Percentiles rank a stretch among this genome's conserved stretches.
These are phyloP conservation scores for Cassiopea xamachana DNA, from an alignment of 30 jellyfish, hydroid and myxozoan species.

Conservation along the genomic window DNA sequence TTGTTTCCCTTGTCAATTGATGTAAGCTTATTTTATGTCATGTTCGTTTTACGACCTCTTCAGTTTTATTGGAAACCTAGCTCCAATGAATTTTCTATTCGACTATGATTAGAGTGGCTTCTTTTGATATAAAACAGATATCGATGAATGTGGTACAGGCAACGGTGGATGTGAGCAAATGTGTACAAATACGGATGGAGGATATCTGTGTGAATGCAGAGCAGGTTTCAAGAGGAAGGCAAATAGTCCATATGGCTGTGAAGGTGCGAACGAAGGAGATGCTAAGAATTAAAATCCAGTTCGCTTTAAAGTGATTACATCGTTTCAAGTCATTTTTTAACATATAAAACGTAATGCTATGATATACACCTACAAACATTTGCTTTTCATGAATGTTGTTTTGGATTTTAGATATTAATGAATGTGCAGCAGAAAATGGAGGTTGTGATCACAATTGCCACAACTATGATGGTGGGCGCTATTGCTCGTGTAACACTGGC, in stretches of 20 bases:
- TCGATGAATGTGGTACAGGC: slow-evolving; percentile 90
- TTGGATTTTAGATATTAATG: slow-evolving; percentile 70
- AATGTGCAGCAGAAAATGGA: slow-evolving; percentile 86
- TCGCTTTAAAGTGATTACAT: too few species aligned
- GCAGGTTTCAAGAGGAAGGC: slow-evolving; percentile 88
- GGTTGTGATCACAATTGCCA: slow-evolving; percentile 91
- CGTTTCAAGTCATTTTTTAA: too few species aligned
- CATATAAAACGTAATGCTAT: too few species aligned
- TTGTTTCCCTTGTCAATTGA: too few species aligned
- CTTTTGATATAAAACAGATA: slow-evolving; percentile 28
- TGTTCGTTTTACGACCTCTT: too few species aligned
- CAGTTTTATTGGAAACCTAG: too few species aligned
- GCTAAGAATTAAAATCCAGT: too few species aligned
- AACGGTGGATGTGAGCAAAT: slow-evolving; percentile 99
- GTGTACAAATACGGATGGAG: slow-evolving; percentile 95
- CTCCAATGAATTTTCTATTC: background rate
- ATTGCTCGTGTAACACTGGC: slow-evolving; percentile 80
- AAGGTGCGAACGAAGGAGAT: slow-evolving; percentile 48
- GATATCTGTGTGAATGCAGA: slow-evolving; percentile 91
- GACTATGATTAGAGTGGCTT: background rate
- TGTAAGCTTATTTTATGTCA: too few species aligned
- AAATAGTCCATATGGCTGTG: slow-evolving; percentile 83
- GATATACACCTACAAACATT: too few species aligned
- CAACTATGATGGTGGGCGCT: slow-evolving; percentile 84
- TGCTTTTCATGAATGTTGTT: too few species aligned